Evolutionary conservation across 2,113 vertebrate genomes (phyloP).

Genomic region (Isichthys henryi): DNA sequence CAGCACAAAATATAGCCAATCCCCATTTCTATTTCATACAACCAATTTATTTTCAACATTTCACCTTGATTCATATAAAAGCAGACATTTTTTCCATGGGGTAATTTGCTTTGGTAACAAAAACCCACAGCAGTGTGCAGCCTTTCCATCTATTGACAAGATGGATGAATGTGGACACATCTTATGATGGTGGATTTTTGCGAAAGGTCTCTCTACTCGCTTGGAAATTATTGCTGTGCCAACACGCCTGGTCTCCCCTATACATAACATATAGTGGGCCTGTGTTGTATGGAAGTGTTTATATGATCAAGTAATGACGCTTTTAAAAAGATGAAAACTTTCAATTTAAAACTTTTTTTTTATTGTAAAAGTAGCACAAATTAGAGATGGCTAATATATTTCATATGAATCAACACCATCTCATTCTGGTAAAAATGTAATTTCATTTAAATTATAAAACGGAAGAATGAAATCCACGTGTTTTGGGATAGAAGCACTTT

Average conservation of each 20-base stretch:
- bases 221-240: background rate
- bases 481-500: slow-evolving; percentile 15
- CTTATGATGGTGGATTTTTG: background rate
- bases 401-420: background rate
- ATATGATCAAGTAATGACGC: background rate
- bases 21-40: background rate
- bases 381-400: background rate
- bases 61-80: background rate
- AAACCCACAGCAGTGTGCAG: background rate
- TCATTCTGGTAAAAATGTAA: slow-evolving; percentile 1
- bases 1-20: background rate
- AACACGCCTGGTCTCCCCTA: background rate
- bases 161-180: background rate
- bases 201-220: background rate
- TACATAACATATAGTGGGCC: background rate
- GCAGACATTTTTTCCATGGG: background rate
- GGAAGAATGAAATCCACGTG: background rate
- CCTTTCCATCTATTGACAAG: background rate
- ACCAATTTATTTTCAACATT: background rate
- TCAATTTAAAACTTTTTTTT: background rate
- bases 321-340: background rate
- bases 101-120: background rate
- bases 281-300: background rate
- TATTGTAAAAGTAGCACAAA: background rate
- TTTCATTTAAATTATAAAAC: background rate